Base-by-base conservation (phyloP, 1,140 invertebrate genomes). In the Nomia melanderi region DNA sequence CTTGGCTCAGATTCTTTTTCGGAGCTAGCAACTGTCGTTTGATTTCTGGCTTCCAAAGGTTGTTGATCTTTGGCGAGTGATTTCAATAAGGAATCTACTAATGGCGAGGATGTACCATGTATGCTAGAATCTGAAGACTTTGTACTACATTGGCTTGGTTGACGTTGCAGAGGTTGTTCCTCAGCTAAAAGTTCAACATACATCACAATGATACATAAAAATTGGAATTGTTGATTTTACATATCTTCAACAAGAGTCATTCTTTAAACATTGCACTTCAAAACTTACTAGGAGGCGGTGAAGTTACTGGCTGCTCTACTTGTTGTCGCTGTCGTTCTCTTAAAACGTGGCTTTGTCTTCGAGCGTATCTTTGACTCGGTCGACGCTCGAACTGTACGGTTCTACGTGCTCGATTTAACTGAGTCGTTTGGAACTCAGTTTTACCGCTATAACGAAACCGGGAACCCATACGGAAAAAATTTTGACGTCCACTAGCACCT, bases 401-500 rank as follows among this genome's bases (percentile, higher is more conserved):
- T 63, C 98, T 94, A 65, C 98, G 92, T 11, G 97, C 97, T 74
- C 96, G 93, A 90, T 97, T 98, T 78, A 96, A 94, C 84, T 97
- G 95, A 6, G 97, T 98, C 1, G 97, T 98, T 93, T 99, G 98
- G 89, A 98, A 99, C 92, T 99, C 98, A 0, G 98, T 99, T 89
- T 98, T 96, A 0, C 97, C 97, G 1, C 96, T 97, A 89, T 99
- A 99, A 89, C 98, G 95, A 90, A 99, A 99, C 56, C 98, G 93
- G 0, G 98, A 99, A 36, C 98, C 98, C 97, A 99, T 98, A 72
- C 98, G 94, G 92, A 99, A 98, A 92, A 99, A 99, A 91, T 98
- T 99, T 89, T 99, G 98, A 36, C 97, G 93, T 0, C 96, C 96
- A 27, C 95, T 97, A 0, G 96, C 96, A 3, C 97, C 96, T 91